These are phyloP conservation scores for Halcyon smyrnensis DNA, from an alignment of 2,797 vertebrate species.

Conservation along the genomic window DNA sequence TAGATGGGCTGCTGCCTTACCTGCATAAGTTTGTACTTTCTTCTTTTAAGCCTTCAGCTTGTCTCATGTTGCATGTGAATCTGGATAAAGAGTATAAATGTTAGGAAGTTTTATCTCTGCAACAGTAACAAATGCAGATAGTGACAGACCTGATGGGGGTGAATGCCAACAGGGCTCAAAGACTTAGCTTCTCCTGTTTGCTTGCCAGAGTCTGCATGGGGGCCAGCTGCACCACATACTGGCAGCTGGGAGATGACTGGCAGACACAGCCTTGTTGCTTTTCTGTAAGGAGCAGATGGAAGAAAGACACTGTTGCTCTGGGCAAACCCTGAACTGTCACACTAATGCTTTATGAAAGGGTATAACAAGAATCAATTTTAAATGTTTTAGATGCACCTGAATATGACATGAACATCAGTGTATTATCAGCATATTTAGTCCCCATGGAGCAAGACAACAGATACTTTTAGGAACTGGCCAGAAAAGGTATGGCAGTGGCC, in stretches of 20 bases:
- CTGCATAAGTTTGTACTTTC: background rate
- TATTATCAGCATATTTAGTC: background rate
- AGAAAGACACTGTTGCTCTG: background rate
- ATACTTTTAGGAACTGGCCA: background rate
- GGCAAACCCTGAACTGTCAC: background rate
- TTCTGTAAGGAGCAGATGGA: slow-evolving; percentile 13
- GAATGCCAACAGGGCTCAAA: background rate
- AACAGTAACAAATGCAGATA: background rate
- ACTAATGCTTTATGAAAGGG: background rate
- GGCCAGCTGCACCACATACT: background rate
- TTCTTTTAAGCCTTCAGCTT: background rate
- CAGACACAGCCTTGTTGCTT: background rate
- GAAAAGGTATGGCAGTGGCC: background rate
- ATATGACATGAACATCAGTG: background rate
- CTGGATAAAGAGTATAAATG: background rate
- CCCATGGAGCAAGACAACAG: background rate
- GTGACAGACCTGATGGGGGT: background rate
- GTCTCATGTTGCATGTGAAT: background rate
- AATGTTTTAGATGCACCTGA: background rate
- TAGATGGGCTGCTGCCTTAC: background rate
- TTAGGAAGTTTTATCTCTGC: background rate
- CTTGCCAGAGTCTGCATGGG: background rate
- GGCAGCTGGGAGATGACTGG: slow-evolving; percentile 16
- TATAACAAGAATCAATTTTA: background rate
- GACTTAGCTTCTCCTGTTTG: background rate